phyloP scores from a whole-genome alignment of 2,888 invertebrate genomes.

The Dicranocentrus wangi region DNA sequence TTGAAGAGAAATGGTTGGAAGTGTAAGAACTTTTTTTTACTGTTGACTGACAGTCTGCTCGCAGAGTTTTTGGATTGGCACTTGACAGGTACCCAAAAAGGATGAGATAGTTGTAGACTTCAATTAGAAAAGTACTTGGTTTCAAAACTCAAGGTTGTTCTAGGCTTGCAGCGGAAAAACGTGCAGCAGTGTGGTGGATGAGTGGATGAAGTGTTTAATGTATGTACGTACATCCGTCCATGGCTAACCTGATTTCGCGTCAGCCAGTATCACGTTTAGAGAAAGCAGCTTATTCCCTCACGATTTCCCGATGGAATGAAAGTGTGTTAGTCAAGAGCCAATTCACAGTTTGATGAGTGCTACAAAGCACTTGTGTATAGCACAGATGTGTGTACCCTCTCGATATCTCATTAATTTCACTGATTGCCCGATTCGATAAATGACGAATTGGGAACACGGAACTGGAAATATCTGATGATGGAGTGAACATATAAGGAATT shows the following conservation, averaged over 20 bases:
- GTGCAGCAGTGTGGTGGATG: too few relatives aligned
- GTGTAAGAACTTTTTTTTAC: not conserved
- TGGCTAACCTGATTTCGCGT: constrained; percentile 39
- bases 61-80: constrained; percentile 34
- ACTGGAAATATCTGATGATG: too few relatives aligned
- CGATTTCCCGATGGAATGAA: constrained; percentile 7
- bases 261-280: constrained; percentile 7
- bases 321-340: constrained; percentile 8
- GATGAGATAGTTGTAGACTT: constrained; percentile 50
- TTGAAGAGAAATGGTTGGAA: constrained; percentile 10
- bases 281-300: not conserved
- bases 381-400: too few relatives aligned
- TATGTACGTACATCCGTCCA: too few relatives aligned
- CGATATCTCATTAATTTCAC: too few relatives aligned
- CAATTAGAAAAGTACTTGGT: constrained; percentile 56
- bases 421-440: too few relatives aligned
- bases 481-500: too few relatives aligned
- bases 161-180: not conserved
- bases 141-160: not conserved
- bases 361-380: too few relatives aligned
- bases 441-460: too few relatives aligned
- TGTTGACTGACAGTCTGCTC: not conserved
- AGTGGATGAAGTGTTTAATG: too few relatives aligned
- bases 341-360: not conserved
- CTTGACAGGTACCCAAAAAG: constrained; percentile 54